A percentile compares a stretch with the other conserved stretches of the same genome.
Conservation (phyloP, 2,113 vertebrate species). For the Notarius quadriscutis region DNA sequence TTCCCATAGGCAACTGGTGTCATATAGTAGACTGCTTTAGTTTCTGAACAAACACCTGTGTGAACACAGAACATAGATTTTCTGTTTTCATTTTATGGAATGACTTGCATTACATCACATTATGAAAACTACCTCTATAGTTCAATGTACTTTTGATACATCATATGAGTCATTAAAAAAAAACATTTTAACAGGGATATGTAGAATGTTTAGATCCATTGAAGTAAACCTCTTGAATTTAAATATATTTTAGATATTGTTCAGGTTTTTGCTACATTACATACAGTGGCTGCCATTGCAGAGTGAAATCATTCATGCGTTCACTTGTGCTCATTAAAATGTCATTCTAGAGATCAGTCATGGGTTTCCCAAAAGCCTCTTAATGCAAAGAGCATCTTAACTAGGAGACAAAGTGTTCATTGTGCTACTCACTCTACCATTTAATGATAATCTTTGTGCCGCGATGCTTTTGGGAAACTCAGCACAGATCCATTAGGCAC, state of each 20-base stretch:
- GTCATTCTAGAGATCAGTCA: neutral
- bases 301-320: neutral
- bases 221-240: neutral
- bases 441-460: too few species aligned
- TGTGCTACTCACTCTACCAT: too few species aligned
- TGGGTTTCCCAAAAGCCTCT: too few species aligned
- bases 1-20: neutral
- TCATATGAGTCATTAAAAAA: neutral
- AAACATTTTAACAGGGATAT: neutral
- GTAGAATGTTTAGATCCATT: neutral
- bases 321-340: neutral
- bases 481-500: neutral
- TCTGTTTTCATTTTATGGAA: neutral
- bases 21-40: neutral
- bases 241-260: neutral
- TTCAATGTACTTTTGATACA: neutral
- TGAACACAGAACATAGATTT: neutral
- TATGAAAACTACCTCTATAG: neutral
- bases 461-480: too few species aligned
- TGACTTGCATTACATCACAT: neutral
- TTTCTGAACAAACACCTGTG: neutral
- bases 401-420: too few species aligned
- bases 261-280: neutral
- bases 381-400: too few species aligned
- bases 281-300: neutral